Evolutionary conservation across 2,113 vertebrate species (phyloP).

Genomic region (Onychostruthus taczanowskii): DNA sequence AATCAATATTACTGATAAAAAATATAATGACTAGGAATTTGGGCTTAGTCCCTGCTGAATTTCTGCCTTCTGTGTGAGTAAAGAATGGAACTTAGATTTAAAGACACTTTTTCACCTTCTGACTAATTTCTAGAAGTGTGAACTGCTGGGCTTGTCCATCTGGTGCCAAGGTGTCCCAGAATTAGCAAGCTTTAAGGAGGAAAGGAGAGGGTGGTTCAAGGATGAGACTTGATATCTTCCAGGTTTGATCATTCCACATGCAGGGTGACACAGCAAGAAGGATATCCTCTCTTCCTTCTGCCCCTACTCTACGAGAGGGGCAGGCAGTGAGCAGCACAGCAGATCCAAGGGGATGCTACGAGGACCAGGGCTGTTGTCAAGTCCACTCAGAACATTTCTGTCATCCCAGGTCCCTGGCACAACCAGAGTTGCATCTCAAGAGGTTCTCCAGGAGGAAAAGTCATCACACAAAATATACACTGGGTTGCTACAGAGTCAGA

Average conservation of each 20-base stretch:
- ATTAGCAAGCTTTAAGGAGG: not conserved
- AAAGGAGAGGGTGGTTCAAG: not conserved
- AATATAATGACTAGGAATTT: not conserved
- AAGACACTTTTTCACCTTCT: not conserved
- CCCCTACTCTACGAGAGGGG: accelerated
- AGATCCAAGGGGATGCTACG: not conserved
- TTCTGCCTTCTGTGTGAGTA: not conserved
- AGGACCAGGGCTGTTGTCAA: not conserved
- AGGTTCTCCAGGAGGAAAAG: not conserved
- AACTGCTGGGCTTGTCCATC: not conserved
- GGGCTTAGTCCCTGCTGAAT: not conserved
- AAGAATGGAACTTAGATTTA: not conserved
- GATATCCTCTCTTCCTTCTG: not conserved
- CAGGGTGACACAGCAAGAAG: not conserved
- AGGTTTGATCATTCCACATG: not conserved
- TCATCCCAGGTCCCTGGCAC: accelerated
- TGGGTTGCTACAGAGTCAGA: not conserved
- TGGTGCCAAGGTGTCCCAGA: not conserved
- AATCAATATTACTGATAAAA: not conserved
- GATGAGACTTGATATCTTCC: not conserved
- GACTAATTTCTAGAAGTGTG: not conserved
- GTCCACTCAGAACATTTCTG: not conserved
- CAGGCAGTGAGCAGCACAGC: not conserved
- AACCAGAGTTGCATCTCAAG: not conserved
- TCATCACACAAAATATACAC: not conserved